Evolutionary conservation across 2,113 vertebrate species (phyloP).

Genomic region (Oryzias curvinotus): DNA sequence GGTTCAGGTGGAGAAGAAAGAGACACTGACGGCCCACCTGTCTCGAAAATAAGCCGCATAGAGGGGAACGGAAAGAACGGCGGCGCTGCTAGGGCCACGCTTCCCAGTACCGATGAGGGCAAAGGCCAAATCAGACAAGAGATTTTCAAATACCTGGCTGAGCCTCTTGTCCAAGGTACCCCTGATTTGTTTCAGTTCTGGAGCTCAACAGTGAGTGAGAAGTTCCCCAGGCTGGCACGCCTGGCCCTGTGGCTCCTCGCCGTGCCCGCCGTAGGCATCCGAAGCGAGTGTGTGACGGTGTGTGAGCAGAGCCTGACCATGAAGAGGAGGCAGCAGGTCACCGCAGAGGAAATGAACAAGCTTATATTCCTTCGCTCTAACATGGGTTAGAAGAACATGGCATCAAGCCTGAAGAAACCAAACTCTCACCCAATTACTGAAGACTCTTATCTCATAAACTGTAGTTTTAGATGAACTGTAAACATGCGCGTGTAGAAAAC

Average conservation of each 20-base stretch:
- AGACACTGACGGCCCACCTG: slow-evolving; percentile 79
- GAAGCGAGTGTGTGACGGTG: slow-evolving; percentile 89
- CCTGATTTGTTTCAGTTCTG: slow-evolving; percentile 98
- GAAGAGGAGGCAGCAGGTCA: slow-evolving; percentile 91
- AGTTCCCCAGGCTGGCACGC: slow-evolving; percentile 91
- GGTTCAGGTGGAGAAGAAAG: slow-evolving; percentile 84
- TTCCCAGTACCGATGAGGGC: slow-evolving; percentile 49
- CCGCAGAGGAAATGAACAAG: slow-evolving; percentile 97
- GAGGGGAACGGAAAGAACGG: slow-evolving; percentile 71
- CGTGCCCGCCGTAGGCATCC: slow-evolving; percentile 92
- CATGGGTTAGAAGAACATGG: slow-evolving; percentile 84
- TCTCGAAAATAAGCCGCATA: slow-evolving; percentile 85
- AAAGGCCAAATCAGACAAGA: slow-evolving; percentile 88
- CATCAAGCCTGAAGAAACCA: slow-evolving; percentile 47
- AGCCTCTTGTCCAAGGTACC: slow-evolving; percentile 79
- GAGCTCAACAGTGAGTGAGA: slow-evolving; percentile 88
- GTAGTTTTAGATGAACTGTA: slow-evolving; percentile 68
- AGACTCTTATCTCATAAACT: slow-evolving; percentile 71
- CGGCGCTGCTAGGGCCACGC: slow-evolving; percentile 27
- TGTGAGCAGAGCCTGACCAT: slow-evolving; percentile 94
- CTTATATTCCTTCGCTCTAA: slow-evolving; percentile 99
- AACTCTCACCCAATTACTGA: slow-evolving; percentile 63
- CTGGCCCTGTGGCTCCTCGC: slow-evolving; percentile 97
- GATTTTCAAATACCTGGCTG: slow-evolving; percentile 79
- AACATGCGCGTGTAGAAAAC: slow-evolving; percentile 69